phyloP scores from a whole-genome alignment of 2,797 vertebrate species.

The Hoplostethus mediterraneus region DNA sequence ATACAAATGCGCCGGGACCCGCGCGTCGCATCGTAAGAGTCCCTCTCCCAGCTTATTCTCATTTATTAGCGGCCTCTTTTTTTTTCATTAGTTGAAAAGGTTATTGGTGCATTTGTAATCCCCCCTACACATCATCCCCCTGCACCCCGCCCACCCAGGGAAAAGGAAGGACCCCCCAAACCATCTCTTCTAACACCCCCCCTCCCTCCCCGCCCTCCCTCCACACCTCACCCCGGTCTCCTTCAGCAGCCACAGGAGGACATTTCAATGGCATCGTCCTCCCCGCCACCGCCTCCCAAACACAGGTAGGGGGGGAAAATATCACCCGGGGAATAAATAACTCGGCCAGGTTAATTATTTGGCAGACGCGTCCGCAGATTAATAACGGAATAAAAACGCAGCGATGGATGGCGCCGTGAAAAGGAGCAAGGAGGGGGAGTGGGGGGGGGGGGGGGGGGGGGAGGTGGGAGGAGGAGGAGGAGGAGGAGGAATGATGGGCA shows the following conservation, averaged over 20 bases:
- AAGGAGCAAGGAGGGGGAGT: conserved; percentile 28
- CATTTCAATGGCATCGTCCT: conserved; percentile 74
- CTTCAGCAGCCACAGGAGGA: conserved; percentile 64
- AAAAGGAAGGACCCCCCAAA: conserved; percentile 40
- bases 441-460: conserved; percentile 32
- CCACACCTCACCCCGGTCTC: conserved; percentile 45
- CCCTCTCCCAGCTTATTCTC: conserved; percentile 64
- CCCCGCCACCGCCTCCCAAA: conserved; percentile 64
- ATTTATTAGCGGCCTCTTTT: conserved; percentile 77
- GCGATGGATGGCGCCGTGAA: conserved; percentile 56
- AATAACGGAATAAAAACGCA: conserved; percentile 79
- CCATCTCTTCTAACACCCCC: conserved; percentile 5
- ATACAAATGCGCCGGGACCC: conserved; percentile 38
- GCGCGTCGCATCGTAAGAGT: conserved; percentile 43
- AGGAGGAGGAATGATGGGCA: conserved; percentile 70
- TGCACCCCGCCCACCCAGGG: conserved; percentile 26
- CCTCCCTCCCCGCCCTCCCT: not conserved
- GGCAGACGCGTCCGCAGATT: conserved; percentile 73
- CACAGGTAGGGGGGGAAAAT: conserved; percentile 76
- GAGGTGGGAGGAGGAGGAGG: not conserved
- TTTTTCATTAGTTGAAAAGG: conserved; percentile 83
- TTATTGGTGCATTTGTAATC: conserved; percentile 77
- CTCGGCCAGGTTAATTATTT: conserved; percentile 84
- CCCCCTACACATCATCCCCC: conserved; percentile 54
- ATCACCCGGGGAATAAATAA: conserved; percentile 81